phyloP scores from a whole-genome alignment of 2,888 invertebrate species.

The Leucozona laternaria region DNA sequence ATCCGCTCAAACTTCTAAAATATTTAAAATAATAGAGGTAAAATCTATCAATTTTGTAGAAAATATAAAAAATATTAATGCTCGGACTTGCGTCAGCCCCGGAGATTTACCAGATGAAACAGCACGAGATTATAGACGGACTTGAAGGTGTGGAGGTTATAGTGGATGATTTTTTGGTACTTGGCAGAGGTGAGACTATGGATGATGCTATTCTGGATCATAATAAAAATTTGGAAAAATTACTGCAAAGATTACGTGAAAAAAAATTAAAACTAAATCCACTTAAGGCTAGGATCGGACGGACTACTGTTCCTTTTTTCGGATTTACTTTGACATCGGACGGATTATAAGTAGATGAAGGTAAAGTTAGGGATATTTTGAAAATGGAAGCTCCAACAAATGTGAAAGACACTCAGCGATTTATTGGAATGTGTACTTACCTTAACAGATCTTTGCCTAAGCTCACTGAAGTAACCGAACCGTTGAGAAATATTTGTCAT shows the following conservation, averaged over 20 bases:
- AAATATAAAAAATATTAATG: slow-evolving; percentile 11
- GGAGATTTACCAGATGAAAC: too few species aligned
- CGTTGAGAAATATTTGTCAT: slow-evolving; percentile 74
- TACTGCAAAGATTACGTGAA: slow-evolving; percentile 6
- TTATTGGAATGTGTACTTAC: slow-evolving; percentile 76
- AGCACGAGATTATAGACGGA: too few species aligned
- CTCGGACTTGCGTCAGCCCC: too few species aligned
- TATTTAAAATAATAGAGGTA: slow-evolving; percentile 34
- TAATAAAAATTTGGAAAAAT: slow-evolving; percentile 3
- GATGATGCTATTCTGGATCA: slow-evolving; percentile 4
- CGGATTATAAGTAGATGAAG: slow-evolving; percentile 62
- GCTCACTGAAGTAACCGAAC: slow-evolving; percentile 67
- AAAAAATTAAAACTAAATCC: not conserved
- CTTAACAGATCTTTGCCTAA: slow-evolving; percentile 78
- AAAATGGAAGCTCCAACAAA: slow-evolving; percentile 71
- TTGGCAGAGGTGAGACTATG: not conserved
- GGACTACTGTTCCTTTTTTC: slow-evolving; percentile 27
- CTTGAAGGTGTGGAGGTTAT: too few species aligned
- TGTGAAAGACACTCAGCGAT: slow-evolving; percentile 72
- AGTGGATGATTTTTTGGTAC: slow-evolving; percentile 1
- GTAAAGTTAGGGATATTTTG: slow-evolving; percentile 76
- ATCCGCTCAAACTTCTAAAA: slow-evolving; percentile 17
- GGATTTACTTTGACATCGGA: slow-evolving; percentile 68
- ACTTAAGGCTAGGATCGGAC: not conserved
- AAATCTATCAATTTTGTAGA: slow-evolving; percentile 16